phyloP scores from a whole-genome alignment of 2,888 invertebrate genomes.

The Drosophila planitibia region DNA sequence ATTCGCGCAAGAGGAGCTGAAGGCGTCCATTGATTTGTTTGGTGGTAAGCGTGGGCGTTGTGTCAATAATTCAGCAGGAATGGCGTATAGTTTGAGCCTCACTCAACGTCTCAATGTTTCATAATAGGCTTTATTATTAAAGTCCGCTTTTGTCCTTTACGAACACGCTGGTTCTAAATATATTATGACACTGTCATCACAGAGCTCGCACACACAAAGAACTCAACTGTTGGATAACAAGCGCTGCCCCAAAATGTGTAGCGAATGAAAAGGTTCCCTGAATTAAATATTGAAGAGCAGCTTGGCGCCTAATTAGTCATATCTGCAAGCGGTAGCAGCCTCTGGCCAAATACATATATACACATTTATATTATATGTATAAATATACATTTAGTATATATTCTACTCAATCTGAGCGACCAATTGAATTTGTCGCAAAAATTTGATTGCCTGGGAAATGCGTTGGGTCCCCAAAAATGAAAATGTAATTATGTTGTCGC shows the following conservation, averaged over 20 bases:
- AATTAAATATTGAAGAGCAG: conserved; percentile 30
- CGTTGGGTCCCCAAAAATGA: conserved; percentile 20
- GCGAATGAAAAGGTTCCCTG: conserved; percentile 13
- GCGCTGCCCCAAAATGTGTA: not conserved
- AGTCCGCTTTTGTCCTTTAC: conserved; percentile 30
- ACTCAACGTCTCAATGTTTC: conserved; percentile 21
- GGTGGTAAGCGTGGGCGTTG: conserved; percentile 61
- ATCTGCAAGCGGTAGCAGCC: conserved; percentile 4
- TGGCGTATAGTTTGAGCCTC: conserved; percentile 6
- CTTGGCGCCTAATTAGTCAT: conserved; percentile 43
- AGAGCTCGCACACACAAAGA: conserved; percentile 9
- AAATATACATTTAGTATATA: not conserved
- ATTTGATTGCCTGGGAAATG: conserved; percentile 38
- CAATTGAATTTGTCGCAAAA: conserved; percentile 49
- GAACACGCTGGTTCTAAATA: conserved; percentile 21
- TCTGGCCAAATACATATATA: not conserved
- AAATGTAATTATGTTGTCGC: conserved; percentile 53
- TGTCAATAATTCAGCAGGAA: conserved; percentile 49
- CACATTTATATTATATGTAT: not conserved
- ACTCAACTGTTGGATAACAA: conserved; percentile 38
- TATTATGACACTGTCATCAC: conserved; percentile 28
- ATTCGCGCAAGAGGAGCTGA: conserved; percentile 13
- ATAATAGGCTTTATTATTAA: conserved; percentile 32
- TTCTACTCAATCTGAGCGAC: conserved; percentile 35
- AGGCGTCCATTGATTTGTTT: conserved; percentile 67